A percentile compares a stretch with the other conserved stretches of the same genome.
Evolutionary conservation across 2,113 vertebrate species (phyloP).

Genomic region (Ceyx cyanopectus): DNA sequence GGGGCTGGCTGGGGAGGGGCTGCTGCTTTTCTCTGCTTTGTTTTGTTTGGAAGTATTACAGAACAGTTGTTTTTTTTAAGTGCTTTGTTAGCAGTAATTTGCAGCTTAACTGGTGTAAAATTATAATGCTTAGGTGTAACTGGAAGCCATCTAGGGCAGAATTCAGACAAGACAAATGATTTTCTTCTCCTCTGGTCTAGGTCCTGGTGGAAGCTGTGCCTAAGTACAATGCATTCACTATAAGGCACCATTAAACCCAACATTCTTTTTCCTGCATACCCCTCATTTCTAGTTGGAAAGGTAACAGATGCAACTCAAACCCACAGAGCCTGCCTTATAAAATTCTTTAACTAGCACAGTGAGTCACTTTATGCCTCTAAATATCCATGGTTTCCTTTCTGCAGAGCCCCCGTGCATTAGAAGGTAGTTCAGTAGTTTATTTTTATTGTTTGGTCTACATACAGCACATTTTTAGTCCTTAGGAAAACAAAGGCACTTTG

Average conservation of each 20-base stretch:
- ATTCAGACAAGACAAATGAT: slow-evolving; percentile 30
- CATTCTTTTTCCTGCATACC: slow-evolving; percentile 72
- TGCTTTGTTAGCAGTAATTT: slow-evolving; percentile 34
- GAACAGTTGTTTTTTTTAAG: neutral
- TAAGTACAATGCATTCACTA: slow-evolving; percentile 68
- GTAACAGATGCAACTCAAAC: slow-evolving; percentile 81
- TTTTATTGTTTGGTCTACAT: slow-evolving; percentile 86
- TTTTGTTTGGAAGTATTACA: slow-evolving; percentile 14
- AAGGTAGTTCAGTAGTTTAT: slow-evolving; percentile 82
- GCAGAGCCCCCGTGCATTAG: slow-evolving; percentile 79
- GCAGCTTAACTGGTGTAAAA: slow-evolving; percentile 12
- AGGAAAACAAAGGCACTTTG: slow-evolving; percentile 83
- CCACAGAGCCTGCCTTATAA: slow-evolving; percentile 77
- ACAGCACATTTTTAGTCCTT: slow-evolving; percentile 78
- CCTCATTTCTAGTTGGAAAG: slow-evolving; percentile 75
- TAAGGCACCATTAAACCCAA: slow-evolving; percentile 71
- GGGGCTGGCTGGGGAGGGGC: neutral
- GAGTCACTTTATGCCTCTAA: slow-evolving; percentile 82
- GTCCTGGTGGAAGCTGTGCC: slow-evolving; percentile 50
- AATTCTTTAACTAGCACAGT: slow-evolving; percentile 78
- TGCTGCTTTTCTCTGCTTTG: neutral
- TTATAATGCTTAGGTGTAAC: slow-evolving; percentile 16
- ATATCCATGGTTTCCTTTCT: slow-evolving; percentile 82
- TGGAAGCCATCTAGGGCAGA: slow-evolving; percentile 16
- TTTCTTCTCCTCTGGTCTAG: slow-evolving; percentile 53